A percentile compares a stretch with the other conserved stretches of the same genome.
Evolutionary conservation across 2,797 vertebrate species (phyloP).

Genomic region (Zalophus californianus): DNA sequence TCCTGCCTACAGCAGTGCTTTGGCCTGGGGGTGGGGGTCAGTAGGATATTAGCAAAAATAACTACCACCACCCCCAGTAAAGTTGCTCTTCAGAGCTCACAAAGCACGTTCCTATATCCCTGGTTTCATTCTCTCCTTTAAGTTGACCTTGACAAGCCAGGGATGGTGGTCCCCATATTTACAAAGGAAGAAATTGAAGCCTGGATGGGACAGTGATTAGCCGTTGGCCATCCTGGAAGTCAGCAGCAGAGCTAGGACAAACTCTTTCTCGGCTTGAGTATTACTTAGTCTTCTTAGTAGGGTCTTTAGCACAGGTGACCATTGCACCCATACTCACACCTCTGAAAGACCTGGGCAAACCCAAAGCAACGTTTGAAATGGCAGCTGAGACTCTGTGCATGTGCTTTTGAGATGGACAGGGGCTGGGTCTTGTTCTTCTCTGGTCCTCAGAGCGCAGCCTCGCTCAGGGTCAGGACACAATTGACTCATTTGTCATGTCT

Average conservation of each 20-base stretch:
- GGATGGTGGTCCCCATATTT: background rate
- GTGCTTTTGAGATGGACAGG: background rate
- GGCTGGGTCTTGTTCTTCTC: background rate
- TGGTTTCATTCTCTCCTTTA: background rate
- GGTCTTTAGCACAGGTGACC: background rate
- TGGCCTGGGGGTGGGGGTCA: background rate
- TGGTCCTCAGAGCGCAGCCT: background rate
- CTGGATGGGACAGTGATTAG: background rate
- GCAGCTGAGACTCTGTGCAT: background rate
- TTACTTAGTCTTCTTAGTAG: background rate
- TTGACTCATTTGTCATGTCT: background rate
- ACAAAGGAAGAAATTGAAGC: background rate
- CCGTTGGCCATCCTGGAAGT: background rate
- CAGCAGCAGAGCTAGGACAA: background rate
- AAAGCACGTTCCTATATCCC: background rate
- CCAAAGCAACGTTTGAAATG: conserved; percentile 25
- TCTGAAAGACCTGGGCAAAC: conserved; percentile 17
- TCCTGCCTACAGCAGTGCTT: background rate
- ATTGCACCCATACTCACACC: background rate
- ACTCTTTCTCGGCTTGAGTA: conserved; percentile 15
- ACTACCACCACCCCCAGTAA: background rate
- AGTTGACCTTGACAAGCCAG: background rate
- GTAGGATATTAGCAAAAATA: background rate
- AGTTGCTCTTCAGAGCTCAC: conserved; percentile 4
- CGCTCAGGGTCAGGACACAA: background rate